Evolutionary conservation across 2,888 invertebrate species (phyloP).

Genomic region (Oscheius sp.): DNA sequence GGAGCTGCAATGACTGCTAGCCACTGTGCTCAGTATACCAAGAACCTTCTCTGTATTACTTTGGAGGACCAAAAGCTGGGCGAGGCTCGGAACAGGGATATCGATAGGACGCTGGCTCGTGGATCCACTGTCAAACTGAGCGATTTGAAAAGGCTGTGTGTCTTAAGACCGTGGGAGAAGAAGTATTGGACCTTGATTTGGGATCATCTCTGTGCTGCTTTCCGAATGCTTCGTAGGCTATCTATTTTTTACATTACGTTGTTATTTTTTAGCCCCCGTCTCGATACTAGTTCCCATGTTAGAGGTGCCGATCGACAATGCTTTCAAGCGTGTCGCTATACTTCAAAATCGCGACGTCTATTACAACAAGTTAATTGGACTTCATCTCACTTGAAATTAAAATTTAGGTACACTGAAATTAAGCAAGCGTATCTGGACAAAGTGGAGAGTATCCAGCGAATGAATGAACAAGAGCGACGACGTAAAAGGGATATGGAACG

Average conservation of each 20-base stretch:
- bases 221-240: constrained; percentile 26
- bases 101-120: background rate
- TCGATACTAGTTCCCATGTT: constrained; percentile 2
- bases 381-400: background rate
- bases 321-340: background rate
- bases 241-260: background rate
- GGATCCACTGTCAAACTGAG: constrained; percentile 7
- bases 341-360: background rate
- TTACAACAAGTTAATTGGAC: background rate
- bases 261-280: constrained; percentile 19
- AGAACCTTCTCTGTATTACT: background rate
- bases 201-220: constrained; percentile 26
- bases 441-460: too few relatives aligned
- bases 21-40: background rate
- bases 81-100: too few relatives aligned
- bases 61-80: background rate
- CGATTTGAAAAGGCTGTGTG: constrained; percentile 5
- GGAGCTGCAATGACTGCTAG: constrained; percentile 10
- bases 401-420: background rate
- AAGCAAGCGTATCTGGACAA: background rate
- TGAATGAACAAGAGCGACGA: background rate
- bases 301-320: background rate
- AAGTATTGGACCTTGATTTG: constrained; percentile 34
- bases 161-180: constrained; percentile 22
- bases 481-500: background rate